Evolutionary conservation across 2,113 vertebrate species (phyloP).

Genomic region (Montifringilla adamsi): DNA sequence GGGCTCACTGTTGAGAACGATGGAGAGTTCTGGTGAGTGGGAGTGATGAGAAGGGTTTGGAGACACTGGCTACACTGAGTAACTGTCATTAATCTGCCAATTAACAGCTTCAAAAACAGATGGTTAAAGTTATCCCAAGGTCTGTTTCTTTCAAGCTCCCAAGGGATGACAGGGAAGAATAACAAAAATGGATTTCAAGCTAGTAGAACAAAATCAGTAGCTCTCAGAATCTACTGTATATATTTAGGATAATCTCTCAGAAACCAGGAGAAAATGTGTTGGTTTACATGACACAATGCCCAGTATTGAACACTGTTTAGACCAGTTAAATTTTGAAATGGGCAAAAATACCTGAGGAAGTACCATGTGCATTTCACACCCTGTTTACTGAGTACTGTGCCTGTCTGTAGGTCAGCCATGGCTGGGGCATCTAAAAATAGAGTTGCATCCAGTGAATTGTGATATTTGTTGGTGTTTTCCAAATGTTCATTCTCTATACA

Average conservation of each 20-base stretch:
- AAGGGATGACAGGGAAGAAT: neutral
- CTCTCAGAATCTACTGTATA: neutral
- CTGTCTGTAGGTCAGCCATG: neutral
- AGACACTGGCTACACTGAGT: neutral
- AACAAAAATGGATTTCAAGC: neutral
- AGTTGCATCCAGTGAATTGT: neutral
- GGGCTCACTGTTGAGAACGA: slow-evolving; percentile 87
- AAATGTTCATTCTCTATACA: neutral
- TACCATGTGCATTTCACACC: neutral
- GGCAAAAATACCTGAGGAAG: neutral
- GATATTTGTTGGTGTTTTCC: neutral
- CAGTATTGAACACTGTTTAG: neutral
- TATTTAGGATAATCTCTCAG: neutral
- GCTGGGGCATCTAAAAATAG: neutral
- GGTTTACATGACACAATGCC: neutral
- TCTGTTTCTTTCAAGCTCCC: neutral
- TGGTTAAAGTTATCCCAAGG: neutral
- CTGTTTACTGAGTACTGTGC: neutral
- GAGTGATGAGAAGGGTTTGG: neutral
- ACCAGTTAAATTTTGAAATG: neutral
- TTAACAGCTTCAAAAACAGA: neutral
- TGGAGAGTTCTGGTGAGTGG: slow-evolving; percentile 93
- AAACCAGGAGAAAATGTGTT: neutral
- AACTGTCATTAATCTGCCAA: neutral
- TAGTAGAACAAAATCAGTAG: neutral